phyloP scores from a whole-genome alignment of 2,113 vertebrate species.

The Campylomormyrus numenius region DNA sequence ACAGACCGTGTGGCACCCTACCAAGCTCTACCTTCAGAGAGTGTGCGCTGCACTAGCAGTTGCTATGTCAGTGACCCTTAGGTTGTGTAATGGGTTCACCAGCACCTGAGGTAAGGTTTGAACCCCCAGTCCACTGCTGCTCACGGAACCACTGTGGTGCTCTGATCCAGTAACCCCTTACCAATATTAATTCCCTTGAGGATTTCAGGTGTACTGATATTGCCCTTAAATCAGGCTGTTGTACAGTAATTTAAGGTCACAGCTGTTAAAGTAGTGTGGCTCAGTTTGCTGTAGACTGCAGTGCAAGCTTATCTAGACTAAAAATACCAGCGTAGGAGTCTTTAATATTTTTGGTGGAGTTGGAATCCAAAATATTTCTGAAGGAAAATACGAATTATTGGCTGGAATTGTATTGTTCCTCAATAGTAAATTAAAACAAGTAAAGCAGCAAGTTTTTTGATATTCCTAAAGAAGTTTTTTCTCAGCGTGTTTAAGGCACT shows the following conservation, averaged over 20 bases:
- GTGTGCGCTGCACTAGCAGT: background rate
- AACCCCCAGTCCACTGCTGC: background rate
- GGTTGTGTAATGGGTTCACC: background rate
- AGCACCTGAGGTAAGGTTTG: background rate
- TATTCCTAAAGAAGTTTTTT: background rate
- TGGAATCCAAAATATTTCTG: background rate
- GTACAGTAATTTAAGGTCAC: background rate
- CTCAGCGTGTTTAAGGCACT: background rate
- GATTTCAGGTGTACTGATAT: background rate
- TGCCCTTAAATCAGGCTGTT: background rate
- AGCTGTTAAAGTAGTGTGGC: background rate
- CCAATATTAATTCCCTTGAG: background rate
- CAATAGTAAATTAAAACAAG: background rate
- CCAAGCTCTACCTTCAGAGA: background rate
- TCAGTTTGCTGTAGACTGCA: background rate
- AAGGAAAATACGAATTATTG: background rate
- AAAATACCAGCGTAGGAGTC: background rate
- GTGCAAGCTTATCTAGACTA: background rate
- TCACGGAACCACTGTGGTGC: background rate
- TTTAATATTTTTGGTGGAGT: background rate
- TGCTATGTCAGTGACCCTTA: background rate
- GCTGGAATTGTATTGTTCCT: background rate
- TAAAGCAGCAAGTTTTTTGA: background rate
- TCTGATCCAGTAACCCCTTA: background rate
- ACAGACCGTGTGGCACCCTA: background rate